phyloP scores from a whole-genome alignment of 2,888 invertebrate genomes.

The Ophonus ardosiacus region DNA sequence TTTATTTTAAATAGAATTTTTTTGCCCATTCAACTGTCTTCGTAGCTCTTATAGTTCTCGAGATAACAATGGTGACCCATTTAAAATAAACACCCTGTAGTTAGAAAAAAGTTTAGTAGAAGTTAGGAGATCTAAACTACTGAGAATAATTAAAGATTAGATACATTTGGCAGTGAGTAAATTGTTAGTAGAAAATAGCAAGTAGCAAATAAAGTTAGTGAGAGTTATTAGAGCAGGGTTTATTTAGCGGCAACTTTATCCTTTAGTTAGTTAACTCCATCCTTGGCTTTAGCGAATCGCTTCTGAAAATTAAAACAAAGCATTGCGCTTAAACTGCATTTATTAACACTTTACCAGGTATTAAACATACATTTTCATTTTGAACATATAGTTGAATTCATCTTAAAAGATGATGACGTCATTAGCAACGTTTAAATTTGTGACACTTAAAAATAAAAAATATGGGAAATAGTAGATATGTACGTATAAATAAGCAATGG shows the following conservation, averaged over 20 bases:
- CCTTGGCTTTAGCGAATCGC: slow-evolving; percentile 75
- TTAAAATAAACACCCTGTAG: too few species aligned
- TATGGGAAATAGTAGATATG: too few species aligned
- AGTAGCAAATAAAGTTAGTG: slow-evolving; percentile 57
- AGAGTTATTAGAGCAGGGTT: slow-evolving; percentile 17
- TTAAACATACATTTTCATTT: slow-evolving; percentile 4
- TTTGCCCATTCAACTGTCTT: too few species aligned
- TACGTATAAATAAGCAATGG: too few species aligned
- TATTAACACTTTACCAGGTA: slow-evolving; percentile 25
- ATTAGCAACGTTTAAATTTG: too few species aligned
- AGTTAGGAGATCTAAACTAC: neutral
- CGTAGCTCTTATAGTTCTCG: too few species aligned
- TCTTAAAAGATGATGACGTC: too few species aligned
- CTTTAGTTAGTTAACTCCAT: slow-evolving; percentile 71
- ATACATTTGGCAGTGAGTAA: slow-evolving; percentile 45
- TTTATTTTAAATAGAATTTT: too few species aligned
- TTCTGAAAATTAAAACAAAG: slow-evolving; percentile 76
- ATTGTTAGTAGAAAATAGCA: slow-evolving; percentile 56
- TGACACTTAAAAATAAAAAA: too few species aligned
- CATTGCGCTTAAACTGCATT: slow-evolving; percentile 37
- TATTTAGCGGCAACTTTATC: slow-evolving; percentile 61
- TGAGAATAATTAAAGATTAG: slow-evolving; percentile 7
- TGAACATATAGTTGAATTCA: too few species aligned
- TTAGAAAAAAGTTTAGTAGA: neutral
- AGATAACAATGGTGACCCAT: too few species aligned